These are phyloP conservation scores for Noctuana brunneofusca DNA, from an alignment of 2,888 invertebrate genomes.

Conservation along the genomic window DNA sequence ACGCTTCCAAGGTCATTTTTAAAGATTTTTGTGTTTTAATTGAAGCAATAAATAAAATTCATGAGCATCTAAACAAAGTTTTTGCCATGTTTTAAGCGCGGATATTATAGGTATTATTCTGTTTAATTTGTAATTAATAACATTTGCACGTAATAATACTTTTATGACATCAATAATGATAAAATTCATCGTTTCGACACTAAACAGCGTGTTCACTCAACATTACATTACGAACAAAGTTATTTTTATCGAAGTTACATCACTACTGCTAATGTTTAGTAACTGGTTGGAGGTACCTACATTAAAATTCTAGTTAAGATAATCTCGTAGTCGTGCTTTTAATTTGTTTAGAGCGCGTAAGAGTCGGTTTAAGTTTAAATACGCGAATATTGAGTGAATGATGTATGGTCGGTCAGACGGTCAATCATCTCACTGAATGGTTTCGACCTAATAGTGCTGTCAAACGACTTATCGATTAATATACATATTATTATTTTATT, in stretches of 20 bases:
- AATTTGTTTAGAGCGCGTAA: constrained; percentile 62
- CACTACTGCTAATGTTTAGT: constrained; percentile 42
- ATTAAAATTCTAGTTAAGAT: constrained; percentile 69
- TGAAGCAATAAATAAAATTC: constrained; percentile 23
- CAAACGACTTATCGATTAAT: constrained; percentile 43
- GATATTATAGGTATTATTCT: constrained; percentile 14
- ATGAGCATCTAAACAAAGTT: constrained; percentile 14
- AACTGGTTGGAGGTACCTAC: constrained; percentile 46
- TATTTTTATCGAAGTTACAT: constrained; percentile 41
- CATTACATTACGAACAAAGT: constrained; percentile 3
- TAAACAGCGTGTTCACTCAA: constrained; percentile 5
- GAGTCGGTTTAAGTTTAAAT: constrained; percentile 48
- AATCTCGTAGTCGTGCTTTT: constrained; percentile 63
- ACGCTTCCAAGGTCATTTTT: constrained; percentile 16
- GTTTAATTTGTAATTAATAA: constrained; percentile 27
- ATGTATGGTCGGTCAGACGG: constrained; percentile 45
- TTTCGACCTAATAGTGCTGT: constrained; percentile 49
- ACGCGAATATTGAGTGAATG: constrained; percentile 47
- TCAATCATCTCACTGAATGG: constrained; percentile 46
- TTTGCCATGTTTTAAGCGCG: constrained; percentile 14
- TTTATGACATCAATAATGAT: neutral
- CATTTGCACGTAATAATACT: constrained; percentile 6
- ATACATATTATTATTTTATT: constrained; percentile 15
- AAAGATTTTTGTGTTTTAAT: constrained; percentile 25
- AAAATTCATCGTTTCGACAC: constrained; percentile 1